A percentile compares a stretch with the other conserved stretches of the same genome.
These are phyloP conservation scores for Drosophila merina DNA, from an alignment of 2,888 invertebrate genomes.

Conservation along the genomic window DNA sequence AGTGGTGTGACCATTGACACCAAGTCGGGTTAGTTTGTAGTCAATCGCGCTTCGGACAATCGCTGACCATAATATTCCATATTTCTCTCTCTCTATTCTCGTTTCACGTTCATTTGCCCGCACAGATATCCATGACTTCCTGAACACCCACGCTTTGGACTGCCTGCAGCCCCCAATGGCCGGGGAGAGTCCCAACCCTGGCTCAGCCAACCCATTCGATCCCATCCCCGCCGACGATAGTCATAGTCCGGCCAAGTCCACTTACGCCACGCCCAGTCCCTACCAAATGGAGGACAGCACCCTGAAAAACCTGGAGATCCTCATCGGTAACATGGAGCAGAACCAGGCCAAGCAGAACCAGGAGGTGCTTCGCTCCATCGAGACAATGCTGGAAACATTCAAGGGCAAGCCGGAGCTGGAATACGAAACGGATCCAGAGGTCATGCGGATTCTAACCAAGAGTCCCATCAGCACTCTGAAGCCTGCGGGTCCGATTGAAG, in stretches of 20 bases:
- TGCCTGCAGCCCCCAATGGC: slow-evolving; percentile 67
- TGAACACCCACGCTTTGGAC: slow-evolving; percentile 82
- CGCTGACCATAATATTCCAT: slow-evolving; percentile 34
- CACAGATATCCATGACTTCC: slow-evolving; percentile 83
- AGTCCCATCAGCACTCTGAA: slow-evolving; percentile 81
- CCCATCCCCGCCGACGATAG: slow-evolving; percentile 55
- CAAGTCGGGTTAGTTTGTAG: slow-evolving; percentile 74
- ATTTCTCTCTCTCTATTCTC: slow-evolving; percentile 42
- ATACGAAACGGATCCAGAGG: slow-evolving; percentile 75
- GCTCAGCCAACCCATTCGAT: slow-evolving; percentile 61
- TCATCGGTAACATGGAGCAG: slow-evolving; percentile 84
- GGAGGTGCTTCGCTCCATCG: slow-evolving; percentile 79
- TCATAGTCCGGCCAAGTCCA: slow-evolving; percentile 62
- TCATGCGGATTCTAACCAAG: slow-evolving; percentile 81
- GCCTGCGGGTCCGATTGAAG: slow-evolving; percentile 40
- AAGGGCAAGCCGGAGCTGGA: slow-evolving; percentile 72
- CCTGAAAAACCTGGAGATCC: slow-evolving; percentile 83
- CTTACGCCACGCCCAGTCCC: slow-evolving; percentile 67
- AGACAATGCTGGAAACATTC: slow-evolving; percentile 80
- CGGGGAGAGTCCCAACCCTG: slow-evolving; percentile 48
- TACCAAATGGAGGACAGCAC: slow-evolving; percentile 77
- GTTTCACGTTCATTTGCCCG: slow-evolving; percentile 50
- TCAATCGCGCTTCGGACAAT: slow-evolving; percentile 12
- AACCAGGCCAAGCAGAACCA: slow-evolving; percentile 83
- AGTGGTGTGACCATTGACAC: slow-evolving; percentile 84